Evolutionary conservation across 2,113 vertebrate species (phyloP), one percentile per base, ranked within the genome.

Genomic region (Dasyprocta punctata): DNA sequence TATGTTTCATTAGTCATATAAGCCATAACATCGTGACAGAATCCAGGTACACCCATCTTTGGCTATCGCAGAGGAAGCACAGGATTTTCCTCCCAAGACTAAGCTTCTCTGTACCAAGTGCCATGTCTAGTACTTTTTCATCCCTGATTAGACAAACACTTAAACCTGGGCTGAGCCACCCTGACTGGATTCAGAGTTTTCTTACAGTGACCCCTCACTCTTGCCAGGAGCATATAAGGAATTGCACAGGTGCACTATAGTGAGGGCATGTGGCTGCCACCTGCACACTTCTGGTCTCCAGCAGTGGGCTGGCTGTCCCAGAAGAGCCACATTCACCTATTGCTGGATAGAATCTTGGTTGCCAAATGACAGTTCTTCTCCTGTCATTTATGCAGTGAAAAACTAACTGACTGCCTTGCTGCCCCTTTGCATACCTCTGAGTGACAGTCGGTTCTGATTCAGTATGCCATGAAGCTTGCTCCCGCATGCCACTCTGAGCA

Each of bases 251-350:
- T 98, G 96, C 97, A 98, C 97, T 92, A 91, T 92, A 97, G 96
- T 97, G 94, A 65, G 41, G 95, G 96, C 58, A 94, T 96, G 2
- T 90, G 86, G 95, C 61, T 96, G 94, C 98, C 97, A 98, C 97
- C 98, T 98, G 98, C 97, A 96, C 98, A 98, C 97, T 97, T 98
- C 96, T 96, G 96, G 97, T 98, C 97, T 94, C 96, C 96, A 95
- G 87, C 98, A 97, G 98, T 98, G 98, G 38, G 52, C 36, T 54
- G 16, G 22, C 86, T 78, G 89, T 78, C 92, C 87, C 85, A 93
- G 94, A 98, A 92, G 96, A 98, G 96, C 88, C 95, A 89, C 95
- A 93, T 97, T 93, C 96, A 96, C 97, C 93, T 96, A 82, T 86
- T 94, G 81, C 95, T 87, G 92, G 89, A 92, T 95, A 77, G 81